Evolutionary conservation across 2,888 invertebrate species (phyloP).

Genomic region (Trichacis sp.): DNA sequence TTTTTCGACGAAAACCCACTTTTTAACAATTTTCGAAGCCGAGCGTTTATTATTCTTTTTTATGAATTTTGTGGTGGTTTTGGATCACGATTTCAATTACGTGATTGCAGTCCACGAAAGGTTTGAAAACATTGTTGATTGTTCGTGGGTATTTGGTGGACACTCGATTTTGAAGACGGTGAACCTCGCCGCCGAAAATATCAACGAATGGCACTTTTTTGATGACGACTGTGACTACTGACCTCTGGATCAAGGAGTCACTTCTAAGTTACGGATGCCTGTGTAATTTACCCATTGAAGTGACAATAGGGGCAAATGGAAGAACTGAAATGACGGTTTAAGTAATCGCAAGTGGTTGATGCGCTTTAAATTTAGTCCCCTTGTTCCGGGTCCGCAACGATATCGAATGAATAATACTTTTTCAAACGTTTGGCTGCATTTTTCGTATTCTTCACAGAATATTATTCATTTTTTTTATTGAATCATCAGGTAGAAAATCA

Average conservation of each 20-base stretch:
- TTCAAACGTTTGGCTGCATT: no score
- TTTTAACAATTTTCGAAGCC: no score
- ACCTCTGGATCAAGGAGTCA: neutral
- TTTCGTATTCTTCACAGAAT: no score
- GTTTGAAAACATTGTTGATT: neutral
- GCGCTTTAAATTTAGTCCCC: constrained; percentile 27
- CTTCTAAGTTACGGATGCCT: constrained; percentile 4
- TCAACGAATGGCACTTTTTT: constrained; percentile 8
- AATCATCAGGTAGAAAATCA: no score
- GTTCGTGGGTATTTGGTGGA: neutral
- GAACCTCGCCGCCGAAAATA: neutral
- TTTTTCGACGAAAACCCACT: no score
- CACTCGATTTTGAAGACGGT: no score
- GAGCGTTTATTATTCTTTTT: neutral
- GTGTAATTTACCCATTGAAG: constrained; percentile 62
- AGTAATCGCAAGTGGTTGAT: constrained; percentile 62
- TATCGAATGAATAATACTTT: no score
- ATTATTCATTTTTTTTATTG: no score
- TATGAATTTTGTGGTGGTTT: constrained; percentile 20
- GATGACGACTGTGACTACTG: constrained; percentile 4
- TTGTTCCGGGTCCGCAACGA: no score
- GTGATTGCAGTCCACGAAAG: neutral
- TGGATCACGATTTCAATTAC: constrained; percentile 5
- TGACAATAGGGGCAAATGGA: constrained; percentile 58
- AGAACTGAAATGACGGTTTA: constrained; percentile 47